Conservation (phyloP, 1,140 invertebrate genomes). For the Drosophila malerkotliana region DNA sequence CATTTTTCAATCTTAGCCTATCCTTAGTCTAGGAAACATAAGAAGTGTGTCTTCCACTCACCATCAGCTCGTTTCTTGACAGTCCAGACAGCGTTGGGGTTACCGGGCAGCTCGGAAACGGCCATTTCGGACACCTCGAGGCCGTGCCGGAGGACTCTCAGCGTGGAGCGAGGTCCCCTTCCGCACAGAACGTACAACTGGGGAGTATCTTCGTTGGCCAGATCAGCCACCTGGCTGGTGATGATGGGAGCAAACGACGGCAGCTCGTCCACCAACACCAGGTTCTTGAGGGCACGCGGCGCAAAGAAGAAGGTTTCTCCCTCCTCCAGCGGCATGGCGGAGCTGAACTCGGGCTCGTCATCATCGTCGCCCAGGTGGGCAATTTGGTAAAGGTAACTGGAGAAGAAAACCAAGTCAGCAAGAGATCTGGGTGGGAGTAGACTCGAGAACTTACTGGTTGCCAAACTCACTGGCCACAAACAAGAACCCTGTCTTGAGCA, state of each 20-base stretch:
- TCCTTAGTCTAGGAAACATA: conserved; percentile 26
- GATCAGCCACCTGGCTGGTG: conserved; percentile 89
- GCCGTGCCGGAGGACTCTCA: conserved; percentile 97
- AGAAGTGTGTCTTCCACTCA: conserved; percentile 46
- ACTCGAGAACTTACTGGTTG: conserved; percentile 94
- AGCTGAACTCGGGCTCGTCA: conserved; percentile 99
- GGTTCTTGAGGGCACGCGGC: conserved; percentile 95
- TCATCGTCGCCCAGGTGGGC: conserved; percentile 99
- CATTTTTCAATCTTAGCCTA: conserved; percentile 48
- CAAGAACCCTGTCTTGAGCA: conserved; percentile 99
- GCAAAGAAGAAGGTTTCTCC: conserved; percentile 99
- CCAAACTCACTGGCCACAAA: conserved; percentile 99
- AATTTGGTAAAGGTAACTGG: conserved; percentile 98
- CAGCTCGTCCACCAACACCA: conserved; percentile 99
- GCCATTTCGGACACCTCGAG: conserved; percentile 99
- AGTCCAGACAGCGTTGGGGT: conserved; percentile 99
- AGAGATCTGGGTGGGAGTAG: rapidly evolving
- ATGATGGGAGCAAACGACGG: conserved; percentile 98
- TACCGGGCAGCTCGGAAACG: conserved; percentile 99
- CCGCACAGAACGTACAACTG: conserved; percentile 99
- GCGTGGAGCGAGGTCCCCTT: conserved; percentile 95
- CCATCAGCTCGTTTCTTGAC: conserved; percentile 96
- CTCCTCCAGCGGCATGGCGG: conserved; percentile 98
- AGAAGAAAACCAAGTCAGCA: conserved; percentile 61
- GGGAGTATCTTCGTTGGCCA: conserved; percentile 99